Evolutionary conservation across 2,888 invertebrate species (phyloP), one percentile per base, ranked within the genome.

Genomic region (Cinara cedri): DNA sequence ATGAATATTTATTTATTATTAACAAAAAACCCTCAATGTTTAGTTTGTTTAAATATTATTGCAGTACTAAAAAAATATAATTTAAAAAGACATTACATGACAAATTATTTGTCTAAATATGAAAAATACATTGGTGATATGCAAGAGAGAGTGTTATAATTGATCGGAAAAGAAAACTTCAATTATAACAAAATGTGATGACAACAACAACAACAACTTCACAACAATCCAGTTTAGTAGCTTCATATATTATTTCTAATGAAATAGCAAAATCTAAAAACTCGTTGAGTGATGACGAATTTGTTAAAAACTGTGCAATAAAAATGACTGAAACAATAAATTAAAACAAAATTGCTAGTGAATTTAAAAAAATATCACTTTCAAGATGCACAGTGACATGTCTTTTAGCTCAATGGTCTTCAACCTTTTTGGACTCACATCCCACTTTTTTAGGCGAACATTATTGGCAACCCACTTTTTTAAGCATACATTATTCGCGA

Each of bases 21-120:
- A 65, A 65, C 13, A 54, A 54, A 71, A 71, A 71, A 71, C 55
- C 21, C 16, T 71, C 14, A 55, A 55, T 44, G 71, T 71, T 24
- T 71, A 44, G 55, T 71, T 71, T 71, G 42, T 71, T 55, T 16
- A 71, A 55, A 55, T 10, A 16, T 55, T 55, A 55, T 55, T 71
- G 71, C 44, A 55, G 21, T 55, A 14, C 16, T 71, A 42, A 21
- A 55, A 71, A 42, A 55, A 55, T 71, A 71, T 44, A 71, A 54
- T 71, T 55, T 42, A n/a, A 71, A 71, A 55, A 44, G 71, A 55
- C 42, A 55, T 71, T 55, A 55, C 21, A 44, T 55, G 55, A 55
- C 42, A 71, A 42, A 55, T 55, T 26, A 34, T 68, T 68, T 11
- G 26, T 51, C 49, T 13, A 51, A 51, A n/a, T 68, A 51, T 51